Conservation (phyloP, 1,140 invertebrate genomes). For the Pseudomyrmex concolor region DNA sequence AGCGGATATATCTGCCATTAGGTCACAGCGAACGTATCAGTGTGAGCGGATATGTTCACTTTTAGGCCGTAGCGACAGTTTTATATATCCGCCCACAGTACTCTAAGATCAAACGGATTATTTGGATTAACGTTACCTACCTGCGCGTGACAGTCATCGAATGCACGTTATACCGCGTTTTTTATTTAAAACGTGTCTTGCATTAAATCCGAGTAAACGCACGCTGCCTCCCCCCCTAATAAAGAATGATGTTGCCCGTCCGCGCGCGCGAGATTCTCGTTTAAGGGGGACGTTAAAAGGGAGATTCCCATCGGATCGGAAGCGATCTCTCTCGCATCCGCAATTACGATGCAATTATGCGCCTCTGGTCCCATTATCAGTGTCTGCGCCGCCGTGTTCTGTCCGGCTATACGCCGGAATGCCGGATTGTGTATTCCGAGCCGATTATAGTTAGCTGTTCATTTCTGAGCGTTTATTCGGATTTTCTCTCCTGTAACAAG, state of each 20-base stretch:
- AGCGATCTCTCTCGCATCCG: constrained; percentile 44
- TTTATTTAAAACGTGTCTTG: constrained; percentile 14
- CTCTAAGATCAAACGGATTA: constrained; percentile 10
- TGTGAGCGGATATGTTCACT: too few species aligned
- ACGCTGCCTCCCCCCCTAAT: neutral
- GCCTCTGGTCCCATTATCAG: constrained; percentile 25
- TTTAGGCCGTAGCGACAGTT: too few species aligned
- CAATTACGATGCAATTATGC: constrained; percentile 32
- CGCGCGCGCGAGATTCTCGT: constrained; percentile 35
- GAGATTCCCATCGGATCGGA: constrained; percentile 52
- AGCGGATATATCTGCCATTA: too few species aligned
- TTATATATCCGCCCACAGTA: too few species aligned
- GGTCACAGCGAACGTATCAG: too few species aligned
- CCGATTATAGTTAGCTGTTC: too few species aligned
- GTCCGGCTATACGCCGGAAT: too few species aligned
- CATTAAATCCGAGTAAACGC: constrained; percentile 5
- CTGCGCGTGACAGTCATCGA: constrained; percentile 38
- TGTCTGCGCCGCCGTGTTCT: constrained; percentile 10
- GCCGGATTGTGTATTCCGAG: too few species aligned
- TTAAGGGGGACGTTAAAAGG: constrained; percentile 34
- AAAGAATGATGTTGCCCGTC: constrained; percentile 27
- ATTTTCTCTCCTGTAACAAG: neutral
- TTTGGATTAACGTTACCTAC: constrained; percentile 30
- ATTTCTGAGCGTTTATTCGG: neutral
- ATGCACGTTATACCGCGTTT: constrained; percentile 3